Conservation (phyloP, 2,113 vertebrate genomes). For the Girardinichthys multiradiatus region DNA sequence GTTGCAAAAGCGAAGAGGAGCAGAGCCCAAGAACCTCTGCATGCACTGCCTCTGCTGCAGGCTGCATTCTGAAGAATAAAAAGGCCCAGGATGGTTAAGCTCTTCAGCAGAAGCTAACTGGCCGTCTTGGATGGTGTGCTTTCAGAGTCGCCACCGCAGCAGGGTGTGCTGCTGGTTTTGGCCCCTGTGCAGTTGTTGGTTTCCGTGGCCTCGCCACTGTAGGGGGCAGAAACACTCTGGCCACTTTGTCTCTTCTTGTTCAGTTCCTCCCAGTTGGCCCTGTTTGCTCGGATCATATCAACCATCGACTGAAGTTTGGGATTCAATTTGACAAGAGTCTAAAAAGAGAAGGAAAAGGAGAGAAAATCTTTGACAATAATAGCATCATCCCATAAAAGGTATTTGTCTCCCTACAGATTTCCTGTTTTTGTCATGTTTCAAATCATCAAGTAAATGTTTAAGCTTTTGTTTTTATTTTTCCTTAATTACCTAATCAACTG, state of each 20-base stretch:
- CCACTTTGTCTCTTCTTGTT: slow-evolving; percentile 84
- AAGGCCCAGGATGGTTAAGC: slow-evolving; percentile 29
- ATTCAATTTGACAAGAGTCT: slow-evolving; percentile 94
- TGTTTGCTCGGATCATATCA: slow-evolving; percentile 89
- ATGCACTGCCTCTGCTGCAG: slow-evolving; percentile 71
- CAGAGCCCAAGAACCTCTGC: slow-evolving; percentile 76
- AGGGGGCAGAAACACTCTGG: slow-evolving; percentile 61
- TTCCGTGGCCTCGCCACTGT: slow-evolving; percentile 50
- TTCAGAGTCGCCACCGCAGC: slow-evolving; percentile 44
- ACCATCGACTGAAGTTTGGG: slow-evolving; percentile 95
- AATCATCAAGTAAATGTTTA: too few relatives aligned
- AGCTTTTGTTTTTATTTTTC: too few relatives aligned
- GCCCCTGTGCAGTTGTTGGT: slow-evolving; percentile 38
- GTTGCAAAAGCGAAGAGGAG: slow-evolving; percentile 72
- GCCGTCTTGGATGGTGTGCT: slow-evolving; percentile 52
- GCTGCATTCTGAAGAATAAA: slow-evolving; percentile 55
- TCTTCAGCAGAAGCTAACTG: slow-evolving; percentile 67
- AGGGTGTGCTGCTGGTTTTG: slow-evolving; percentile 53
- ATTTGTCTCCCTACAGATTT: too few relatives aligned
- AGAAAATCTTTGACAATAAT: background rate
- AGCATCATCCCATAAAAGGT: background rate
- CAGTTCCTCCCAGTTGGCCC: slow-evolving; percentile 92
- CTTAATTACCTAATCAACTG: too few relatives aligned
- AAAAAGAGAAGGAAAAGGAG: slow-evolving; percentile 12
- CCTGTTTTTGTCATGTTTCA: too few relatives aligned